Evolutionary conservation across 1,140 invertebrate genomes (phyloP).

Genomic region (Wiebesia pumilae): DNA sequence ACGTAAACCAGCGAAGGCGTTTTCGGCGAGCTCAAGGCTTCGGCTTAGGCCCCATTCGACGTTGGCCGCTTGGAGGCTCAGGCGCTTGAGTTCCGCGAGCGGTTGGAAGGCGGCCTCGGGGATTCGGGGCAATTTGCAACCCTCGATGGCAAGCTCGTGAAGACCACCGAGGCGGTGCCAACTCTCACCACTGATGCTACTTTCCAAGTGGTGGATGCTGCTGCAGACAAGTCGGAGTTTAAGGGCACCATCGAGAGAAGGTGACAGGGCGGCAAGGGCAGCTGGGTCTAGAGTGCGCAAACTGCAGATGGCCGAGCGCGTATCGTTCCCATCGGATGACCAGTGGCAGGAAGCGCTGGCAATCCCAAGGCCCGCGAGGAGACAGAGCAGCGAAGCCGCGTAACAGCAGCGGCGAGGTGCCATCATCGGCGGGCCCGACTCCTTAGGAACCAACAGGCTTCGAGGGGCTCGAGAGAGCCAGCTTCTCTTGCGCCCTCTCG

Average conservation of each 20-base stretch:
- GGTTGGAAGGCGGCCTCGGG: conserved; percentile 86
- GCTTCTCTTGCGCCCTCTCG: not conserved
- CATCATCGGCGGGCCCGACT: not conserved
- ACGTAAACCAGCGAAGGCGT: conserved; percentile 82
- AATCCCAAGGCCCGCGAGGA: conserved; percentile 12
- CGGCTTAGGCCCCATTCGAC: conserved; percentile 84
- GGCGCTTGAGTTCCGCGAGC: conserved; percentile 82
- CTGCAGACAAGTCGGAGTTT: conserved; percentile 84
- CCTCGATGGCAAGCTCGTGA: conserved; percentile 82
- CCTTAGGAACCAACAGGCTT: not conserved
- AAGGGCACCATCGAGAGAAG: conserved; percentile 81
- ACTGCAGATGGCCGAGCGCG: conserved; percentile 79
- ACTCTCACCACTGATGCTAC: conserved; percentile 81
- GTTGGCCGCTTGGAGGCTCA: conserved; percentile 85
- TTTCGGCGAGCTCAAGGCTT: conserved; percentile 81
- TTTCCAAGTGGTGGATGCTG: conserved; percentile 87
- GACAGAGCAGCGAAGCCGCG: not conserved
- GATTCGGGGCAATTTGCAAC: conserved; percentile 87
- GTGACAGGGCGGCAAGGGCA: conserved; percentile 79
- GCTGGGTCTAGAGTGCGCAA: conserved; percentile 80
- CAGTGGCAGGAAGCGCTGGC: conserved; percentile 71
- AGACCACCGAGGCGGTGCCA: conserved; percentile 84
- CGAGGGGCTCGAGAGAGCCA: conserved; percentile 6
- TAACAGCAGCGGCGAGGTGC: not conserved
- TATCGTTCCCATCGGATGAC: conserved; percentile 79